Conservation (phyloP, 2,888 invertebrate species). For the Argyra leucocephala region DNA sequence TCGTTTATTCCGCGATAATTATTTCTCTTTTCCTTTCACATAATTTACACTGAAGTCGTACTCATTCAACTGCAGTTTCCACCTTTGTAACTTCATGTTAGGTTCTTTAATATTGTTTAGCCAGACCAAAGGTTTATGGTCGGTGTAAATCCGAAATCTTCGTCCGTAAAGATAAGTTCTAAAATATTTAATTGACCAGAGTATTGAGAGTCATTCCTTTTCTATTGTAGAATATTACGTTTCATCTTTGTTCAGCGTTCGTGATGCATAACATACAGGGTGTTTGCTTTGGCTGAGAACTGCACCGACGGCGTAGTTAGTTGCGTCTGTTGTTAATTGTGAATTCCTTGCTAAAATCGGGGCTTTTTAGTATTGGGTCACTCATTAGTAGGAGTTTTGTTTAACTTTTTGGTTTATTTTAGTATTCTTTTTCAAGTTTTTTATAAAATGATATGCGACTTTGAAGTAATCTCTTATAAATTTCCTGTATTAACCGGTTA, state of each 20-base stretch:
- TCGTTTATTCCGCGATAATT: no score
- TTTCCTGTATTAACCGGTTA: conserved; percentile 19
- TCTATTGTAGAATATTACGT: conserved; percentile 13
- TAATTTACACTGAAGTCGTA: no score
- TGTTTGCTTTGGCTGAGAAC: conserved; percentile 18
- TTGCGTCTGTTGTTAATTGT: conserved; percentile 19
- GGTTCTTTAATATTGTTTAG: no score
- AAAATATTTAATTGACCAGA: conserved; percentile 12
- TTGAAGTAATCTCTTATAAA: conserved; percentile 20
- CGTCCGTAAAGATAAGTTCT: conserved; percentile 7
- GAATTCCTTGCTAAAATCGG: conserved; percentile 27
- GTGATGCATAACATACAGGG: conserved; percentile 15
- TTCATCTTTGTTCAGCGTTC: conserved; percentile 13
- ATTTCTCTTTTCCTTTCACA: no score
- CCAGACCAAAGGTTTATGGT: conserved; percentile 7
- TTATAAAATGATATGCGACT: conserved; percentile 20
- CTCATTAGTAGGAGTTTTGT: conserved; percentile 20
- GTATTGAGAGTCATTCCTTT: conserved; percentile 12
- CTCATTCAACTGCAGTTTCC: no score
- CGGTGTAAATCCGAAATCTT: conserved; percentile 9
- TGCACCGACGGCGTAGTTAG: conserved; percentile 16
- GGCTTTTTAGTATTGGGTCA: conserved; percentile 26
- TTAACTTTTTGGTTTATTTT: conserved; percentile 14
- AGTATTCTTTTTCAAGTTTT: conserved; percentile 20
- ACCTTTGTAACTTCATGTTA: no score